phyloP scores from a whole-genome alignment of 2,113 vertebrate genomes.

The Pelvicachromis taeniatus region DNA sequence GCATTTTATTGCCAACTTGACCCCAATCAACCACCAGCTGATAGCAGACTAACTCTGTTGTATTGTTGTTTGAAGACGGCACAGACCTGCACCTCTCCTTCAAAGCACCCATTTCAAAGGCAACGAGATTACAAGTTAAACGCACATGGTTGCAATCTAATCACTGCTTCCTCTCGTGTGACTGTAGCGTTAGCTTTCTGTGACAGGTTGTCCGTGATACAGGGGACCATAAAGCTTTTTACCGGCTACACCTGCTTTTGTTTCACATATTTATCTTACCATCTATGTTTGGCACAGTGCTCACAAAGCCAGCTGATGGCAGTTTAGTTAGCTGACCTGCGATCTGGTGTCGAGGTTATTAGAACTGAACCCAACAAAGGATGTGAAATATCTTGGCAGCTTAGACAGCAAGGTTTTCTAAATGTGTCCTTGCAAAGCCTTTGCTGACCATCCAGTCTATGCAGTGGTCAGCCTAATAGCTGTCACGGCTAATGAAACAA shows the following conservation, averaged over 20 bases:
- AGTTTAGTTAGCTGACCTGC: neutral
- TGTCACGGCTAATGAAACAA: neutral
- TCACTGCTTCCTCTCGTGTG: neutral
- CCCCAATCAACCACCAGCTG: neutral
- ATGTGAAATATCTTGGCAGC: neutral
- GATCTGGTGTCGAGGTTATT: neutral
- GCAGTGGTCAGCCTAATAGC: neutral
- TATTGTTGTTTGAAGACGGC: neutral
- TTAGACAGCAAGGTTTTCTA: neutral
- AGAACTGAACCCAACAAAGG: no score
- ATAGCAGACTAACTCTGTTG: rapidly evolving
- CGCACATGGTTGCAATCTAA: neutral
- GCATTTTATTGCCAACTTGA: neutral
- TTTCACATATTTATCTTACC: neutral
- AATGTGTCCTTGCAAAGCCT: neutral
- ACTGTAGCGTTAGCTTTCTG: neutral
- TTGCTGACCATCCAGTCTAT: neutral
- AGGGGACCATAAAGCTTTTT: neutral
- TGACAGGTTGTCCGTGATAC: neutral
- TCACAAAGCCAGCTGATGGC: neutral
- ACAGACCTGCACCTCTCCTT: neutral
- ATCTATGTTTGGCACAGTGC: neutral
- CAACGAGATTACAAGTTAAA: neutral
- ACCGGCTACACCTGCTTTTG: neutral
- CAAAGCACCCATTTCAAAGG: neutral